Evolutionary conservation across 2,888 invertebrate species (phyloP), one percentile per base, ranked within the genome.

Genomic region (Tetranychus piercei): DNA sequence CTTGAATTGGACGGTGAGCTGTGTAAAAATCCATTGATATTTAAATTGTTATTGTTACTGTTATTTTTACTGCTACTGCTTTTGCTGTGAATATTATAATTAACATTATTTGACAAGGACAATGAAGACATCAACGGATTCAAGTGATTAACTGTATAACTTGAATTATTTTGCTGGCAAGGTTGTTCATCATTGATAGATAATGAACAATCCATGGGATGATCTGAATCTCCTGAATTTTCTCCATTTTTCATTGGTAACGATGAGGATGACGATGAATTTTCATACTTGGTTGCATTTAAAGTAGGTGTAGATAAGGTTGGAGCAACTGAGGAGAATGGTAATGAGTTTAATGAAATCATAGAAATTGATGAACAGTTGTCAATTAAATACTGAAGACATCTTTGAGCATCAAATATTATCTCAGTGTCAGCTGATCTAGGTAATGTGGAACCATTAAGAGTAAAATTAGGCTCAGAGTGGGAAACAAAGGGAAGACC

Each of bases 331-430:
- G 71, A 8, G 8, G 44, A 44, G 44, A 71, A 71, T 71, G 73
- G 73, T 22, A 73, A 64, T n/a, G 64, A 73, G 72, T 55, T 74
- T 9, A 74, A 18, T n/a, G 75, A 72, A 45, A 77, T 15, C 6
- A 72, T 45, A 22, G 71, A 74, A 18, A 77, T 34, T 44, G 66
- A 43, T 71, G 74, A 72, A 73, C 44, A 72, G 69, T 77, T 74
- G 23, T 76, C 74, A 43, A 77, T 77, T 34, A 73, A 77, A 72
- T 73, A 76, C 44, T 77, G 74, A 64, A 77, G 75, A 23, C 75
- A 75, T 66, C 76, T 77, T 44, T 77, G 77, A 43, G 76, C 77
- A 69, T 73, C 72, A 20, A 73, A 67, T 6, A 77, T 73, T n/a
- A 70, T 72, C 71, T 76, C 66, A 15, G 55, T 55, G 15, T 55